Conservation (phyloP, 1,140 invertebrate genomes). For the Apolygus lucorum region DNA sequence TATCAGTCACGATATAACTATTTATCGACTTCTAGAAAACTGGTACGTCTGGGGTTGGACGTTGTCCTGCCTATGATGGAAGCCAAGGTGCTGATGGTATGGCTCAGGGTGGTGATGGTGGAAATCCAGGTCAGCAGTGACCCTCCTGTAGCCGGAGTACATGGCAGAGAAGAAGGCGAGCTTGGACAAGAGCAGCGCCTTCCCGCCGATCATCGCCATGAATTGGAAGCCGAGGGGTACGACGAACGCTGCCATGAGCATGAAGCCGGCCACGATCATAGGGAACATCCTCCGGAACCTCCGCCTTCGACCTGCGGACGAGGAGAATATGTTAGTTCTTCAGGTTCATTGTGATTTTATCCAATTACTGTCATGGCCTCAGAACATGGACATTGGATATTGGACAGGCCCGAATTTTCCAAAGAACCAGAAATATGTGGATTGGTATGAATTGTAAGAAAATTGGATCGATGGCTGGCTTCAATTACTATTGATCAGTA, state of each 20-base stretch:
- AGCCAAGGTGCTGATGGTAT: conserved; percentile 5
- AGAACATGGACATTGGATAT: no score
- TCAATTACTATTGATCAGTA: no score
- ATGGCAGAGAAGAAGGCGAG: conserved; percentile 35
- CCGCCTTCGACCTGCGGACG: conserved; percentile 24
- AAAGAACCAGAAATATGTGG: no score
- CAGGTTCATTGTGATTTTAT: no score
- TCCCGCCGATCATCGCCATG: conserved; percentile 37
- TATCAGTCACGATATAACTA: neutral
- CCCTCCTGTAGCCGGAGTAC: conserved; percentile 30
- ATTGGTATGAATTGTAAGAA: no score
- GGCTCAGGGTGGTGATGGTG: conserved; percentile 21
- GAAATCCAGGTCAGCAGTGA: conserved; percentile 22
- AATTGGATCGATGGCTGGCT: no score
- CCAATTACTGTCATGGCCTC: no score
- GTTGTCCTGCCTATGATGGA: neutral
- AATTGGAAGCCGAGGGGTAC: conserved; percentile 39
- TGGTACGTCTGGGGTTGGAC: neutral
- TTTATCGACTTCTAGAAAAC: neutral
- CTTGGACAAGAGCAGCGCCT: conserved; percentile 36
- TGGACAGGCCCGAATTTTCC: no score
- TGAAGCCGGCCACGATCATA: conserved; percentile 36
- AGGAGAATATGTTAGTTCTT: neutral
- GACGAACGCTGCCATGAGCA: conserved; percentile 35
- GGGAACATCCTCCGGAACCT: conserved; percentile 37